Percentiles rank a stretch among this genome's conserved stretches.
Evolutionary conservation across 1,140 invertebrate species (phyloP).

Genomic region (Platorchestia sp.): DNA sequence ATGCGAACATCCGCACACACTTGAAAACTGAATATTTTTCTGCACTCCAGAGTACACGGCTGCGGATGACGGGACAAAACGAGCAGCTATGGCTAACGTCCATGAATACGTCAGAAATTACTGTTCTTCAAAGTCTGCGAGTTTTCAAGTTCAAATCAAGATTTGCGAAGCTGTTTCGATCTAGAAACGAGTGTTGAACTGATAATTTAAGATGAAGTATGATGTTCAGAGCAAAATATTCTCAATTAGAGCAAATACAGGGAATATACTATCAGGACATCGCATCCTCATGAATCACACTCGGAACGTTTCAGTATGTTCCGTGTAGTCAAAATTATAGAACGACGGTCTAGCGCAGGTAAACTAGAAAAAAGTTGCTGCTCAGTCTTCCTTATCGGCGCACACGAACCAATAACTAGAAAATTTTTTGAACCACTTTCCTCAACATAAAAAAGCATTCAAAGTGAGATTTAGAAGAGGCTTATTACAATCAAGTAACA

Average conservation of each 20-base stretch:
- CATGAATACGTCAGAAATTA: not conserved
- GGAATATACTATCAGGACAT: not conserved
- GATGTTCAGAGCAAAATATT: not conserved
- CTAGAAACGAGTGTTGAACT: not conserved
- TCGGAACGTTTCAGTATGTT: not conserved
- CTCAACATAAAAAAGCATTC: not conserved
- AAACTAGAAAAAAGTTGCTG: not conserved
- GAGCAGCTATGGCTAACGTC: too few species aligned
- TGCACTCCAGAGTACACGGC: not conserved
- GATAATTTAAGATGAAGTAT: not conserved
- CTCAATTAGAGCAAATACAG: not conserved
- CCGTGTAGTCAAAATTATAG: too few species aligned
- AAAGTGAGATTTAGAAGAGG: not conserved
- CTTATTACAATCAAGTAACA: not conserved
- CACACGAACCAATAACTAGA: not conserved
- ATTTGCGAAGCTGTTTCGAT: not conserved
- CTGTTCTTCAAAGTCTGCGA: not conserved
- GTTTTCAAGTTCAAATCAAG: not conserved
- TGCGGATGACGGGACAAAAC: not conserved
- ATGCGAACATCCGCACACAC: not conserved
- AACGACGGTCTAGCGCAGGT: too few species aligned
- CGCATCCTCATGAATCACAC: not conserved
- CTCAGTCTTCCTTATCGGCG: not conserved
- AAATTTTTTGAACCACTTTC: not conserved
- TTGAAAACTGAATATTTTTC: conserved; percentile 2